Evolutionary conservation across 2,888 invertebrate genomes (phyloP), one percentile per base, ranked within the genome.

Genomic region (Tenthredo notha): DNA sequence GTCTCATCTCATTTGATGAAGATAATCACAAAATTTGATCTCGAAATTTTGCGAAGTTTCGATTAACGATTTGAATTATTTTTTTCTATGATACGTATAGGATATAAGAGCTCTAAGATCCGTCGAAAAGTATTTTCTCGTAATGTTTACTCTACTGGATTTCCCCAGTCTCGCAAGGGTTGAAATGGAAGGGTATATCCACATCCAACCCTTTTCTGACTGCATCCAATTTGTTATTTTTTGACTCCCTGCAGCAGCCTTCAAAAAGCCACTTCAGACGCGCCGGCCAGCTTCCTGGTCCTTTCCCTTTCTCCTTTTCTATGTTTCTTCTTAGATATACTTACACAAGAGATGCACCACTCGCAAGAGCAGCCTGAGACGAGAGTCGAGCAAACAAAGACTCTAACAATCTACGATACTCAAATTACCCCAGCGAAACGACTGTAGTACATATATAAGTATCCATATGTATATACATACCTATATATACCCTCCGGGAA

Each of bases 401-500:
- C 72, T 74, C 72, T 43, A 74, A 74, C 72, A 74, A 74, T 43
- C 72, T 74, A 29, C 67, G 43, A 74, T 74, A 43, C 72, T 74
- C 72, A 74, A 74, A 74, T 74, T 74, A 74, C 72, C 15, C 40
- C 72, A 43, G 43, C n/a, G 72, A 74, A 74, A 74, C 67, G 67
- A 67, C 67, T 67, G 18, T 33, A 61, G 47, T 15, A 47, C 47
- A 47, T 47, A 43, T 43, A 47, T 15, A 47, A 47, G 47, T 47
- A 47, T 47, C 10, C 4, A 47, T 47, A 12, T 47, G 0, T 15
- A 47, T 15, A 47, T 47, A 47, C 43, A 10, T 47, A 47, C 0
- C 10, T n/a, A n/a, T 58, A 6, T 67, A 12, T 67, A 7, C 29
- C 67, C 33, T 67, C 67, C 7, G 33, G 18, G 33, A 15, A 67